Evolutionary conservation across 2,888 invertebrate genomes (phyloP).

Genomic region (Marronus borbonicus): DNA sequence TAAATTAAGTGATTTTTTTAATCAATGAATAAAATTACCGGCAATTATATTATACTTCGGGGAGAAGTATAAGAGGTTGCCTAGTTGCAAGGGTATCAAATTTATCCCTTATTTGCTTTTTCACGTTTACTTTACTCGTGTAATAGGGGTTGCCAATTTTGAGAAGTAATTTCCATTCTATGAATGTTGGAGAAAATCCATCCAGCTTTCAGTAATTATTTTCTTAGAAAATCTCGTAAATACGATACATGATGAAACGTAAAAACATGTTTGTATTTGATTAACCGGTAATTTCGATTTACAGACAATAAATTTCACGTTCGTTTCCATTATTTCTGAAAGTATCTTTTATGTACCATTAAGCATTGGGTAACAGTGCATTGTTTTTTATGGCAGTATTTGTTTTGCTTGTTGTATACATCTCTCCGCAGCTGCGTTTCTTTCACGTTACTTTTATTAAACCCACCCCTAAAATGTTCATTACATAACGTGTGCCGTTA

Average conservation of each 20-base stretch:
- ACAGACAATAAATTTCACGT: neutral
- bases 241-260: neutral
- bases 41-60: no score
- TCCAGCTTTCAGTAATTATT: no score
- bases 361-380: conserved; percentile 10
- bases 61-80: no score
- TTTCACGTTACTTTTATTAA: conserved; percentile 12
- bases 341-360: conserved; percentile 4
- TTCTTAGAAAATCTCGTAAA: neutral
- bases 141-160: no score
- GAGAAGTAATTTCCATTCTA: no score
- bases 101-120: no score
- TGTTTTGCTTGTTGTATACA: neutral
- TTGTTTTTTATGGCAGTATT: conserved; percentile 22
- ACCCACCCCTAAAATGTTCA: conserved; percentile 8
- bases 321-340: neutral
- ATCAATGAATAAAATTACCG: no score
- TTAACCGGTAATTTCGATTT: neutral
- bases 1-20: no score
- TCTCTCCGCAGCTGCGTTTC: neutral
- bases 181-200: no score
- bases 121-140: no score
- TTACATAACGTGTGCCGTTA: neutral
- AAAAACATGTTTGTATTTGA: neutral
- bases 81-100: no score